Percentiles rank a stretch among this genome's conserved stretches.
Conservation (phyloP, 2,113 vertebrate species). For the Zosterops japonicus region DNA sequence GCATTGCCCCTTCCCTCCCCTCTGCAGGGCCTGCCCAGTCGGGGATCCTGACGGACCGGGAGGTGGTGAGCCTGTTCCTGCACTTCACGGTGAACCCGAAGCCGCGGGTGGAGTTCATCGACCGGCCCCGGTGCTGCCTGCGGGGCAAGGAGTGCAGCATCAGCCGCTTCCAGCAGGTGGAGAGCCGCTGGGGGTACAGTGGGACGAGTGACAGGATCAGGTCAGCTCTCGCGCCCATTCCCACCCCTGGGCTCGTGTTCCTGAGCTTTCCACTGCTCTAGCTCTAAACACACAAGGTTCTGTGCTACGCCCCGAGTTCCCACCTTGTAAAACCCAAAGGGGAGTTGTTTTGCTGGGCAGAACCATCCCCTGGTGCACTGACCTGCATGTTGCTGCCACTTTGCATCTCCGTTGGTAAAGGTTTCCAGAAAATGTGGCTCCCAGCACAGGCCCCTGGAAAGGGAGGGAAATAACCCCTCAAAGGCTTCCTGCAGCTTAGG, state of each 20-base stretch:
- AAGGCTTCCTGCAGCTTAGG: neutral
- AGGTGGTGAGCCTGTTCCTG: constrained; percentile 95
- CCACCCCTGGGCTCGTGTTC: neutral
- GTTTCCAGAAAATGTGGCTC: neutral
- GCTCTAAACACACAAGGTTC: neutral
- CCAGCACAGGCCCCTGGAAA: neutral
- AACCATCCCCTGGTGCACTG: neutral
- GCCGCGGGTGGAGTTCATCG: constrained; percentile 93
- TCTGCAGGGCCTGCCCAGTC: constrained; percentile 92
- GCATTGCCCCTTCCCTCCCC: neutral
- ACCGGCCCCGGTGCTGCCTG: constrained; percentile 94
- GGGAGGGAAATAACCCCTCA: neutral
- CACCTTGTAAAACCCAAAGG: fast-evolving
- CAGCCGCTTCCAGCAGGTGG: constrained; percentile 95
- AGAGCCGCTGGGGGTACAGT: constrained; percentile 98
- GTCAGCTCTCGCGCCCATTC: constrained; percentile 66
- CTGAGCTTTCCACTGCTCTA: neutral
- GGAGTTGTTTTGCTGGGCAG: neutral
- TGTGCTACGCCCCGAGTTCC: fast-evolving
- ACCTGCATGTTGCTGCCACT: neutral
- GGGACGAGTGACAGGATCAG: constrained; percentile 96
- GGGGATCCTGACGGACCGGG: constrained; percentile 90
- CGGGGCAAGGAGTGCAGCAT: constrained; percentile 96
- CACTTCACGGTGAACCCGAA: constrained; percentile 98
- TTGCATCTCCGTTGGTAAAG: neutral